phyloP scores from a whole-genome alignment of 1,140 invertebrate species.

The Temnothorax curvispinosus region DNA sequence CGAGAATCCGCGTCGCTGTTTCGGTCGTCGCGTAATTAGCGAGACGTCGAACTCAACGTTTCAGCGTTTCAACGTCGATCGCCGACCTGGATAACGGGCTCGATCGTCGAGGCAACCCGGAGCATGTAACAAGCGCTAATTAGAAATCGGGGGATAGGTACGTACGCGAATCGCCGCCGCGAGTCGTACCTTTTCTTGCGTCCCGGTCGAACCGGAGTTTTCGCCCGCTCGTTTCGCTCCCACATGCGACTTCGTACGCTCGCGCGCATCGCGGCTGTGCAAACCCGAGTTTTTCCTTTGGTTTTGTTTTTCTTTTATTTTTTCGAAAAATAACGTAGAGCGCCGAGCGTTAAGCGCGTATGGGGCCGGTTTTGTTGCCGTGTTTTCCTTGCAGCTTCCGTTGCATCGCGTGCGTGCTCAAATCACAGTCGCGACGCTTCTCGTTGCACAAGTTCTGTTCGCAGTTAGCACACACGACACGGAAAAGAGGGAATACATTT shows the following conservation, averaged over 20 bases:
- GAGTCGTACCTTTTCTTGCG: constrained; percentile 18
- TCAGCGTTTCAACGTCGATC: constrained; percentile 36
- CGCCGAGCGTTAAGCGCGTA: not conserved
- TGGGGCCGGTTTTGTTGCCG: not conserved
- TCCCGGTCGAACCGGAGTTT: not conserved
- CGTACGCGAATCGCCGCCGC: constrained; percentile 26
- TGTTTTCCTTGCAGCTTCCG: constrained; percentile 36
- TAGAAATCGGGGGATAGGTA: constrained; percentile 31
- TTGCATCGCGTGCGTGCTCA: constrained; percentile 24
- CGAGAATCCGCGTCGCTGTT: not conserved
- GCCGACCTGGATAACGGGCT: constrained; percentile 29
- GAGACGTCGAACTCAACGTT: constrained; percentile 40
- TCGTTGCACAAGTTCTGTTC: not conserved
- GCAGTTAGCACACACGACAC: constrained; percentile 1
- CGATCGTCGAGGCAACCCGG: constrained; percentile 13
- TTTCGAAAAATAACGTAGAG: not conserved
- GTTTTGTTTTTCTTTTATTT: not conserved
- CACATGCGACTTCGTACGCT: not conserved
- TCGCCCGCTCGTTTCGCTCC: not conserved
- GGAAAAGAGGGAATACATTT: not conserved
- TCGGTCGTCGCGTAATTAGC: constrained; percentile 28
- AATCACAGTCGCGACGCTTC: not conserved
- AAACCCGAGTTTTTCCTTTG: not conserved
- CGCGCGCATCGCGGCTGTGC: not conserved
- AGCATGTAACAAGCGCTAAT: constrained; percentile 47